phyloP scores from a whole-genome alignment of 1,140 invertebrate species.

The Aphelenchoides fujianensis region DNA sequence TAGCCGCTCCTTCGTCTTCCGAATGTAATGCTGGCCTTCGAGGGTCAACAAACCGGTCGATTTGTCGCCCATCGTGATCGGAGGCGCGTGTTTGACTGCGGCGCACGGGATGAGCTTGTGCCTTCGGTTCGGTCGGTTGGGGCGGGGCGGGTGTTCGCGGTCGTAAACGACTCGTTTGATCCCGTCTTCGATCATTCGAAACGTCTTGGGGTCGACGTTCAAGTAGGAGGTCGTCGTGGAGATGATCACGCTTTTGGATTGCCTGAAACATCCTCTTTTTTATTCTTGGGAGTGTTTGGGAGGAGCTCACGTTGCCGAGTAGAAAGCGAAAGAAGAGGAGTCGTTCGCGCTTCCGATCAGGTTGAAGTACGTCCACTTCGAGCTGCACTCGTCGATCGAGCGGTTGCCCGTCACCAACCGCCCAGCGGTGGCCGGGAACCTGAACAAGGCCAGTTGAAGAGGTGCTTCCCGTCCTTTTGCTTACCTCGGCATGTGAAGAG shows the following conservation, averaged over 20 bases:
- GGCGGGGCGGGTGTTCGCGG: background rate
- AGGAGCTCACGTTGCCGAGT: background rate
- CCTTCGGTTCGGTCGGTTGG: background rate
- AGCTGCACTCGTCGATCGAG: background rate
- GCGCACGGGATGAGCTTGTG: slow-evolving; percentile 1
- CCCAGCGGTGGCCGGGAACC: background rate
- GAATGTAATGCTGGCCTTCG: background rate
- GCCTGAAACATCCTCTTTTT: background rate
- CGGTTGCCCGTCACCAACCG: background rate
- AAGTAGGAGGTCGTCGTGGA: slow-evolving; percentile 3
- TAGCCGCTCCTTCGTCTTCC: background rate
- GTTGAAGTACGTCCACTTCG: background rate
- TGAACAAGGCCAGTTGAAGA: no score
- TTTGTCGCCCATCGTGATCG: background rate
- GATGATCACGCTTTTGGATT: background rate
- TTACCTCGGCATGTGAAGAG: slow-evolving; percentile 10
- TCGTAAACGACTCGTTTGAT: background rate
- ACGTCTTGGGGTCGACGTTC: background rate
- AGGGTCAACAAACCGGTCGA: background rate
- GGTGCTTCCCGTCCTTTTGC: no score
- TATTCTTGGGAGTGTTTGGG: background rate
- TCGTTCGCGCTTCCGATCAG: background rate
- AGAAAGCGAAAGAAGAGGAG: slow-evolving; percentile 6
- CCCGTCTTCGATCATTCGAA: background rate
- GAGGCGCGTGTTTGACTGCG: background rate